Evolutionary conservation across 2,113 vertebrate genomes (phyloP).

Genomic region (Tor tambroides): DNA sequence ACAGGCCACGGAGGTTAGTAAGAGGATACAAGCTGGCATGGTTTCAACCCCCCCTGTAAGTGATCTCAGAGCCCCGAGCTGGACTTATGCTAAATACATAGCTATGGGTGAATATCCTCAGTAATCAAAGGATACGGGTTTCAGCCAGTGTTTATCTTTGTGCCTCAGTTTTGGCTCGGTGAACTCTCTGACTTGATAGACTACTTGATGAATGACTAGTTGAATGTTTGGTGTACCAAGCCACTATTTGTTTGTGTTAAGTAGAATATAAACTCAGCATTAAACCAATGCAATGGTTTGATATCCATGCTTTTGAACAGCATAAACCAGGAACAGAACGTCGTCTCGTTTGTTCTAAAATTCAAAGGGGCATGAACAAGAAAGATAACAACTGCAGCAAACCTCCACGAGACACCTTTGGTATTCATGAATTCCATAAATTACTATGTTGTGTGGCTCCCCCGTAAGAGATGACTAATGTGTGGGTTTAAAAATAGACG

Average conservation of each 20-base stretch:
- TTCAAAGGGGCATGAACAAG: conserved; percentile 41
- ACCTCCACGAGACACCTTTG: conserved; percentile 59
- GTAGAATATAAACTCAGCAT: neutral
- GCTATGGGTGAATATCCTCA: neutral
- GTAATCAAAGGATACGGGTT: neutral
- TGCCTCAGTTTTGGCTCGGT: neutral
- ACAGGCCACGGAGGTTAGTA: conserved; percentile 7
- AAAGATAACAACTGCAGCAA: conserved; percentile 59
- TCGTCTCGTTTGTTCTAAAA: conserved; percentile 39
- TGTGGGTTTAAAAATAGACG: conserved; percentile 74
- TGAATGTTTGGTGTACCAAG: neutral
- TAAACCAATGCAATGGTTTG: neutral
- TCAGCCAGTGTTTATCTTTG: neutral
- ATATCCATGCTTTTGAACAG: conserved; percentile 33
- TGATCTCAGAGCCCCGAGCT: neutral
- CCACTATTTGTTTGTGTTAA: neutral
- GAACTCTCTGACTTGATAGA: neutral
- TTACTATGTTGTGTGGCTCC: conserved; percentile 66
- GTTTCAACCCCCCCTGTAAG: neutral
- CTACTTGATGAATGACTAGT: neutral
- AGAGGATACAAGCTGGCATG: conserved; percentile 9
- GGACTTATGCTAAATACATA: conserved; percentile 3
- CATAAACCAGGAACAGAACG: conserved; percentile 24
- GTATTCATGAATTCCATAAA: conserved; percentile 76
- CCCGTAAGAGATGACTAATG: conserved; percentile 73